phyloP scores from a whole-genome alignment of 2,113 vertebrate species.

The Chrysochloris asiatica region DNA sequence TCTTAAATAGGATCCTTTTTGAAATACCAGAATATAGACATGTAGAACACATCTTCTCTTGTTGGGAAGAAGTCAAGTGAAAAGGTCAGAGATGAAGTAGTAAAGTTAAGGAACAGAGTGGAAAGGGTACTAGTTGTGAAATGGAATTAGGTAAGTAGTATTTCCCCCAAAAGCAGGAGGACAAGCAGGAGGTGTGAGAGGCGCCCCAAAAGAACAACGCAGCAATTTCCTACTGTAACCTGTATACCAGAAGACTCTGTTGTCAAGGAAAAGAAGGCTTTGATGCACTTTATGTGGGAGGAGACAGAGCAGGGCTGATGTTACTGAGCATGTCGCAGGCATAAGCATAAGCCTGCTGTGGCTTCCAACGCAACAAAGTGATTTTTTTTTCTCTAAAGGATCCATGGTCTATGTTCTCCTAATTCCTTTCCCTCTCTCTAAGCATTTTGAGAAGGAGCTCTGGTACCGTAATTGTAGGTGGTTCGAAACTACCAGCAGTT shows the following conservation, averaged over 20 bases:
- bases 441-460: too few relatives aligned
- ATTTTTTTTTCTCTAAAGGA: slow-evolving; percentile 28
- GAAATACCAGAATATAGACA: background rate
- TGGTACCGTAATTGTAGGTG: too few relatives aligned
- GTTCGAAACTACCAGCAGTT: too few relatives aligned
- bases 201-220: background rate
- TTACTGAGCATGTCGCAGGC: background rate
- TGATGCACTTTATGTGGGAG: background rate
- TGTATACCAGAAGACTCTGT: background rate
- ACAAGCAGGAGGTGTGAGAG: slow-evolving; percentile 20
- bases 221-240: background rate
- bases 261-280: slow-evolving; percentile 41
- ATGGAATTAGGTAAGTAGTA: background rate
- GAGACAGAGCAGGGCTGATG: background rate
- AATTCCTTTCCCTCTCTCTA: slow-evolving; percentile 28
- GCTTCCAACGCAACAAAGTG: slow-evolving; percentile 26
- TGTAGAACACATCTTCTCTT: slow-evolving; percentile 60
- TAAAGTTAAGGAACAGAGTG: background rate
- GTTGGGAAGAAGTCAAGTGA: slow-evolving; percentile 78
- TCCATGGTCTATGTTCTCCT: background rate
- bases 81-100: slow-evolving; percentile 74
- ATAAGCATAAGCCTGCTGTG: background rate
- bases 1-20: slow-evolving; percentile 37
- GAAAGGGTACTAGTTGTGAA: slow-evolving; percentile 11
- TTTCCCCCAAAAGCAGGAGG: background rate